Base-by-base conservation (phyloP, 2,888 invertebrate species). In the Pseudococcus jackbeardsleyi region DNA sequence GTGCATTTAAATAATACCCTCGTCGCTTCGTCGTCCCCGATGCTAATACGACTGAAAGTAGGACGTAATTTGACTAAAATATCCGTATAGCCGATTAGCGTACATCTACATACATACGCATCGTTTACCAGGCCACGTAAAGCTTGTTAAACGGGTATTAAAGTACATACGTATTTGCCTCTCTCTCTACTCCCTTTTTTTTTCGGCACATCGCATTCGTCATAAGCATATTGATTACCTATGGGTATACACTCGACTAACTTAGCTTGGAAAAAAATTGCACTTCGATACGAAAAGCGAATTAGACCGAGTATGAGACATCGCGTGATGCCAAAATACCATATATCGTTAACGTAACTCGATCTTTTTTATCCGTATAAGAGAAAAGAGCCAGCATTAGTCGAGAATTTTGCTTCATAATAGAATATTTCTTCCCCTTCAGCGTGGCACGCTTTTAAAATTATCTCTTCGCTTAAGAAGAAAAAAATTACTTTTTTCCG, bases 1-100 rank as follows among this genome's bases (percentile, higher is more conserved):
- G 46, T 79, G 79, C 79, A 79, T 79, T 79, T 79, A 42, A 79
- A 79, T 79, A 79, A 79, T 79, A 42, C 79, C 79, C 19, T 19
- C 26, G 26, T 33, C 26, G 26, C 19, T n/a, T 19, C 19, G 19
- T 59, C 19, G 19, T 59, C 8, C 7, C 54, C 12, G 1, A 54
- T 59, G 11, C n/a, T 79, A 42, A 72, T 72, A 15, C 33, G 79
- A 39, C 42, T n/a, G 42, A 79, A 79, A 79, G 5, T 79, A 79
- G 46, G n/a, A 17, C 79, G n/a, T 42, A 79, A 79, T 79, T 79
- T 79, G 42, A 79, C 79, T 79, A 79, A 79, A 42, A 79, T 79
- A 79, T 42, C 39, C 79, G 68, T 72, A 72, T n/a, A 64, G 33
- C 12, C 26, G 68, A 19, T 59, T 59, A 59, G 59, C n/a, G 26